Percentiles rank a stretch among this genome's conserved stretches.
Conservation (phyloP, 2,888 invertebrate genomes). For the Lithophane socia region DNA sequence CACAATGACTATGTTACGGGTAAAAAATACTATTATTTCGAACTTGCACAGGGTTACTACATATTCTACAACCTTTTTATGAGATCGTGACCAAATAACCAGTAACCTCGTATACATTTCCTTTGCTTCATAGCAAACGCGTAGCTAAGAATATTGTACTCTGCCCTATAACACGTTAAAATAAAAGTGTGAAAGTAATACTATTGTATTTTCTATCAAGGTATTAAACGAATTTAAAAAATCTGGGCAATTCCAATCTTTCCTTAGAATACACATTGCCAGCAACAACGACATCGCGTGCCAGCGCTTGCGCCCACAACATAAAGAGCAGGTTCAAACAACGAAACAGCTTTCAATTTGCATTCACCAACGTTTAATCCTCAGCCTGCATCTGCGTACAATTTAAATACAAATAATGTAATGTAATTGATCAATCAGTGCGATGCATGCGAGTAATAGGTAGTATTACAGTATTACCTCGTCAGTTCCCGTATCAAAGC, state of each 20-base stretch:
- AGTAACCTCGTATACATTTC: not conserved
- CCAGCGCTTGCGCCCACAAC: slow-evolving; percentile 23
- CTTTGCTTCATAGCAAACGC: not conserved
- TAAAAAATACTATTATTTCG: not conserved
- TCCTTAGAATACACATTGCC: not conserved
- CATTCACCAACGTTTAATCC: slow-evolving; percentile 40
- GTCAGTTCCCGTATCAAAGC: slow-evolving; percentile 78
- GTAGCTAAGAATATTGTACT: not conserved
- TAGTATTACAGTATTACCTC: slow-evolving; percentile 69
- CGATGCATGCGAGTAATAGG: slow-evolving; percentile 71
- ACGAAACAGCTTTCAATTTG: slow-evolving; percentile 52
- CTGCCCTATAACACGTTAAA: not conserved
- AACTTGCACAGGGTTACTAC: not conserved
- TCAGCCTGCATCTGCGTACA: slow-evolving; percentile 38
- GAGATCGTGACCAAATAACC: not conserved
- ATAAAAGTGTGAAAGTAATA: not conserved
- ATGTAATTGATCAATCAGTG: slow-evolving; percentile 65
- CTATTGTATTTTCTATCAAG: not conserved
- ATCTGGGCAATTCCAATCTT: not conserved
- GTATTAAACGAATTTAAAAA: not conserved
- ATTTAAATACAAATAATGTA: slow-evolving; percentile 54
- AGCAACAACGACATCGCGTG: slow-evolving; percentile 42
- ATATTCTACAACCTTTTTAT: not conserved
- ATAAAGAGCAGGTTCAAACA: slow-evolving; percentile 42
- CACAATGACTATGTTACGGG: no score